Evolutionary conservation across 1,140 invertebrate species (phyloP).

Genomic region (Apis laboriosa): DNA sequence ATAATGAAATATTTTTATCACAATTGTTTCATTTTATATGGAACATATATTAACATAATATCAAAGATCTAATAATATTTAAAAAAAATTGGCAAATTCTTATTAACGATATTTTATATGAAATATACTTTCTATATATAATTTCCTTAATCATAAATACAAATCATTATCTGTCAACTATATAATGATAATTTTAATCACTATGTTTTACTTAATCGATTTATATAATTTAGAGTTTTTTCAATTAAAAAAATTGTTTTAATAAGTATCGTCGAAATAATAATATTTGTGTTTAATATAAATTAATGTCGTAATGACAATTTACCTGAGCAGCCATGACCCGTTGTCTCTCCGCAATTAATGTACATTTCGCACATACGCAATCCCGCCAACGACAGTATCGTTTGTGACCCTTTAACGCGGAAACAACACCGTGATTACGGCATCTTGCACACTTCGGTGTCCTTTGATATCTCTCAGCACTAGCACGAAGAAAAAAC

Average conservation of each 20-base stretch:
- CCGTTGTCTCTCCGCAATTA: constrained; percentile 98
- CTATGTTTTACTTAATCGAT: background rate
- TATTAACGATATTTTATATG: no score
- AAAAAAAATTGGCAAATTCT: no score
- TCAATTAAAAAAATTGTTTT: background rate
- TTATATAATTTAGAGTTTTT: no score
- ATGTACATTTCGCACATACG: constrained; percentile 97
- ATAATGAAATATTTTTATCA: background rate
- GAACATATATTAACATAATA: no score
- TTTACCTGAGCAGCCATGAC: constrained; percentile 98
- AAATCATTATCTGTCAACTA: no score
- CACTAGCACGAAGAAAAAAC: constrained; percentile 91
- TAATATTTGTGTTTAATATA: background rate
- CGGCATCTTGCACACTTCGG: constrained; percentile 99
- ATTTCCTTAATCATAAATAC: no score
- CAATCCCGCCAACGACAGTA: constrained; percentile 98
- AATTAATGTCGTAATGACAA: background rate
- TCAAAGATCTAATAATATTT: no score
- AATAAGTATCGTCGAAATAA: background rate
- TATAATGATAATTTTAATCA: background rate
- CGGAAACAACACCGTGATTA: constrained; percentile 99
- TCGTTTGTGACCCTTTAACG: constrained; percentile 98
- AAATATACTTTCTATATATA: no score
- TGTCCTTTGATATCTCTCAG: constrained; percentile 96
- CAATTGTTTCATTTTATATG: background rate